Percentiles rank a stretch among this genome's conserved stretches.
These are phyloP conservation scores for Diplodus sargus DNA, from an alignment of 2,797 vertebrate species.

Conservation along the genomic window DNA sequence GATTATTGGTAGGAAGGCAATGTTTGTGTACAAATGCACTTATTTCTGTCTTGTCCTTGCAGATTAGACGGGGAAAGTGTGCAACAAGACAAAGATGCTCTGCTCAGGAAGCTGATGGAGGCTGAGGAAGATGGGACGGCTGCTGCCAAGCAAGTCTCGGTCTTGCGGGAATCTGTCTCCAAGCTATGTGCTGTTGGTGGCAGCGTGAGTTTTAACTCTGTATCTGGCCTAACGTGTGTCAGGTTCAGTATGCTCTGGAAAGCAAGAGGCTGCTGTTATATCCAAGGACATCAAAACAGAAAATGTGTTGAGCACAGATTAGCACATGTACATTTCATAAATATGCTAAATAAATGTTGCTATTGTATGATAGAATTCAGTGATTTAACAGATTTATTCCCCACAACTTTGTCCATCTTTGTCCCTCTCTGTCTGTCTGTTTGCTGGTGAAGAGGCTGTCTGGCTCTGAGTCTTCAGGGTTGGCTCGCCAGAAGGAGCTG, in stretches of 20 bases:
- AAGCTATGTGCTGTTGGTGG: conserved; percentile 83
- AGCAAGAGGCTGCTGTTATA: not conserved
- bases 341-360: not conserved
- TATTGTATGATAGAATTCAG: not conserved
- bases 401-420: not conserved
- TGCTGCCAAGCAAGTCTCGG: conserved; percentile 89
- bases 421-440: conserved; percentile 8
- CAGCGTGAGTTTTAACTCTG: conserved; percentile 73
- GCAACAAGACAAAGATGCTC: conserved; percentile 85
- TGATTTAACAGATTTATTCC: not conserved
- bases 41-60: conserved; percentile 43
- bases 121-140: conserved; percentile 90
- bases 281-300: too few species aligned
- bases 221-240: not conserved
- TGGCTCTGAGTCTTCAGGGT: conserved; percentile 83
- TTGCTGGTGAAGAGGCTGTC: conserved; percentile 85
- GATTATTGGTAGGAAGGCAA: not conserved
- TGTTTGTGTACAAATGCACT: not conserved
- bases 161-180: conserved; percentile 86
- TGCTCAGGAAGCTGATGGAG: conserved; percentile 90
- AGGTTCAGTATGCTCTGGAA: not conserved
- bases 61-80: conserved; percentile 85
- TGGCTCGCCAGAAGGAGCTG: conserved; percentile 89
- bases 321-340: not conserved
- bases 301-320: too few species aligned